Base-by-base conservation (phyloP, 1,140 invertebrate genomes). In the Oryctes rhinoceros region DNA sequence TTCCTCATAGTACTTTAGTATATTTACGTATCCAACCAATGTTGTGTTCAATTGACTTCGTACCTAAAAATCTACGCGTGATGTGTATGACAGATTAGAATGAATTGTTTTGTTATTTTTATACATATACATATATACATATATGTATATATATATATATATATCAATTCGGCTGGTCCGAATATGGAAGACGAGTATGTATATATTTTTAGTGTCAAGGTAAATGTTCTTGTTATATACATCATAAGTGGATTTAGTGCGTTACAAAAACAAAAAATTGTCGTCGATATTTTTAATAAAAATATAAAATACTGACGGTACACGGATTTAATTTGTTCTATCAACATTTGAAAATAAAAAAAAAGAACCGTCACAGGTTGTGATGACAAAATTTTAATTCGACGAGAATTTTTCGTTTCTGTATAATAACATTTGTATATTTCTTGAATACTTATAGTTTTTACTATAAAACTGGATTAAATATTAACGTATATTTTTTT, bases 41-140 rank as follows among this genome's bases (percentile, higher is more conserved):
- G 83, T 84, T 85, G 84, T 87, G 86, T 87, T 87, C 86, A 87
- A 78, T 82, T 85, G 83, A 85, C 82, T 86, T 83, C 83, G 85
- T 85, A 86, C 85, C 85, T 86, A 86, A 83, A 77, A n/a, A 39
- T 83, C 85, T 85, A 79, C 83, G 81, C 83, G 84, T 86, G 84
- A 83, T 86, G 85, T 86, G 83, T 86, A 86, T 86, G 83, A 86
- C 86, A 83, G 82, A 24, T 11, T 67, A 67, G 65, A 18, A 7
- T 83, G 82, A 81, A 80, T 78, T 81, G 65, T 67, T 67, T 67
- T 67, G 65, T 67, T 67, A 24, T 67, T 67, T 67, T 30, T 62
- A 30, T 65, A 9, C 47, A 44, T 76, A 44, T 15, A 44, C 47
- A 48, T 18, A n/a, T n/a, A n/a, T n/a, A n/a, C n/a, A n/a, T n/a